These are phyloP conservation scores for Margaritifera margaritifera DNA, from an alignment of 2,888 invertebrate genomes.

Conservation along the genomic window DNA sequence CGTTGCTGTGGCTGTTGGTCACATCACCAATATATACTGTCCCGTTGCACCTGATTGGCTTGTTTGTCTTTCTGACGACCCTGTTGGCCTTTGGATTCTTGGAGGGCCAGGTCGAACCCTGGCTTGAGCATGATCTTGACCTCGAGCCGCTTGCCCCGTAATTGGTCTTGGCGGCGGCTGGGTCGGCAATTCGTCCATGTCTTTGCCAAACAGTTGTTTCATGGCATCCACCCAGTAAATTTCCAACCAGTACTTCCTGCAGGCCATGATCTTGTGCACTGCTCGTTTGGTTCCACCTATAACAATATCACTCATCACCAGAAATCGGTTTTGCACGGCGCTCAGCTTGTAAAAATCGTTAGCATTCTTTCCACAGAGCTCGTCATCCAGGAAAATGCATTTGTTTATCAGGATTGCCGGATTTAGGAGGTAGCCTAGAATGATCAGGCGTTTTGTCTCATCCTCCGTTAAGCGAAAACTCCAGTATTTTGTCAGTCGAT, in stretches of 20 bases:
- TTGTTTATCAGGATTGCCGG: conserved; percentile 18
- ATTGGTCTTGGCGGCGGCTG: no score
- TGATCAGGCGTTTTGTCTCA: conserved; percentile 14
- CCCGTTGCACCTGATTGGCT: no score
- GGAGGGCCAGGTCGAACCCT: no score
- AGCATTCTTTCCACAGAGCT: conserved; percentile 19
- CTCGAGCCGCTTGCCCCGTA: no score
- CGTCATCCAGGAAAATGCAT: conserved; percentile 24
- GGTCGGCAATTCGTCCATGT: no score
- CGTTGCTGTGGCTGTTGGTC: no score
- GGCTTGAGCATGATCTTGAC: no score
- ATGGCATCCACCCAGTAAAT: conserved; percentile 16
- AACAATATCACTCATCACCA: conserved; percentile 19
- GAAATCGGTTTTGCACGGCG: conserved; percentile 11
- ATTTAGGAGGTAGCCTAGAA: conserved; percentile 15
- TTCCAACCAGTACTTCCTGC: conserved; percentile 18
- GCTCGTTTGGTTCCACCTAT: conserved; percentile 20
- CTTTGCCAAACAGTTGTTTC: conserved; percentile 1
- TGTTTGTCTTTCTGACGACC: no score
- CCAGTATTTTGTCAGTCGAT: conserved; percentile 14
- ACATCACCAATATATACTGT: no score
- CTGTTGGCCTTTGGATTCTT: no score
- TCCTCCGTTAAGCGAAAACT: conserved; percentile 10
- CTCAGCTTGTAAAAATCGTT: conserved; percentile 29
- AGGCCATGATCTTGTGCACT: conserved; percentile 20